Conservation (phyloP, 35 echinoderm and acorn worm species). For the Acanthaster planci region DNA sequence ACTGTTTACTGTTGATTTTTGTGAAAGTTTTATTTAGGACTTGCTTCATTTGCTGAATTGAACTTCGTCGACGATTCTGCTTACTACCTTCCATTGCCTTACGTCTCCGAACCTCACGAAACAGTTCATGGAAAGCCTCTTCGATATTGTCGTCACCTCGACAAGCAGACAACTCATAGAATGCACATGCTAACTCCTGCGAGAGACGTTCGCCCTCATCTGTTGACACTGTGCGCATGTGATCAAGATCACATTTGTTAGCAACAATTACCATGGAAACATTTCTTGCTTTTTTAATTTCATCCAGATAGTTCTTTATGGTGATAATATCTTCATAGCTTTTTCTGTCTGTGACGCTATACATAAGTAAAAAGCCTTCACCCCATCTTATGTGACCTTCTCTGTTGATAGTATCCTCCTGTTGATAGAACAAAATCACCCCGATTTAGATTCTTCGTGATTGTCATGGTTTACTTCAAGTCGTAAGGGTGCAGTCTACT, state of each 20-base stretch:
- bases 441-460: not conserved
- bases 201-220: slow-evolving; percentile 92
- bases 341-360: slow-evolving; percentile 88
- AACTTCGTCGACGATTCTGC: slow-evolving; percentile 59
- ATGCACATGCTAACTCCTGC: slow-evolving; percentile 85
- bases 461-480: too few relatives aligned
- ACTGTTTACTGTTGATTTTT: slow-evolving; percentile 92
- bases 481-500: too few relatives aligned
- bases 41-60: slow-evolving; percentile 95
- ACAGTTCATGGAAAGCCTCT: slow-evolving; percentile 91
- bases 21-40: slow-evolving; percentile 90
- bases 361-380: slow-evolving; percentile 89
- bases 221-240: slow-evolving; percentile 72
- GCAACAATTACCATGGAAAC: slow-evolving; percentile 90
- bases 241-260: slow-evolving; percentile 92
- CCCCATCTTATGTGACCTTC: slow-evolving; percentile 95
- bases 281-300: slow-evolving; percentile 93
- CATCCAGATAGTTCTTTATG: slow-evolving; percentile 84
- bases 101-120: slow-evolving; percentile 78
- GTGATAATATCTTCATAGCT: slow-evolving; percentile 81
- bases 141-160: slow-evolving; percentile 69
- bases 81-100: slow-evolving; percentile 65
- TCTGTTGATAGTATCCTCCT: slow-evolving; percentile 79
- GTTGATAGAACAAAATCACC: slow-evolving; percentile 16
- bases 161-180: slow-evolving; percentile 83